Base-by-base conservation (phyloP, 2,113 vertebrate species). In the Callionymus lyra region DNA sequence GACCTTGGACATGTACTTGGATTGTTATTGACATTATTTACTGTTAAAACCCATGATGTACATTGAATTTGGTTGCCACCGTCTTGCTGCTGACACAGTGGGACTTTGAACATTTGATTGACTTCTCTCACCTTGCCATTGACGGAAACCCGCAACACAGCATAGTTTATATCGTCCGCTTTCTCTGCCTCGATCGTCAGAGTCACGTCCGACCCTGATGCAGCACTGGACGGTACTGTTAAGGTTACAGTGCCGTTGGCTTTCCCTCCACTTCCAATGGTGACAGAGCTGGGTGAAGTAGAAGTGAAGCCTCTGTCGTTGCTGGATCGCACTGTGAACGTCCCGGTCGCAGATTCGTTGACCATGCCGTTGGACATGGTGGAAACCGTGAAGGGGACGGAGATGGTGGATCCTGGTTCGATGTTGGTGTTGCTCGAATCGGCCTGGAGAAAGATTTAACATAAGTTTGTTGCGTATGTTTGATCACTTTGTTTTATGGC, bases 181-280 rank as follows among this genome's bases (percentile, higher is more conserved):
- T 73, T 54, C 31, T 78, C 34, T 1, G 59, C 82, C 18, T 62
- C 70, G 13, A 86, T 74, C 6, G 72, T 85, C 1, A 87, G 39
- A 1, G 81, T 82, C 40, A 86, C 56, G 0, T 69, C 76, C 6
- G 71, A 76, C 40, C 85, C 85, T 6, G 74, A 73, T 10, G 43
- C 10, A 6, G 80, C 70, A 2, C 5, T 38, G 15, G 14, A 1
- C 4, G 81, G 79, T 5, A 36, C 65, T 0, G 39, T 53, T 2
- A 86, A 14, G 10, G 44, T 71, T 4, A 81, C 50, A 0, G 57
- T 70, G 43, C 61, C 66, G 1, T 27, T 67, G 1, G 65, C 75
- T 38, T 16, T 37, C 14, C 70, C 77, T 1, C 47, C 69, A 13
- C 50, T 54, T 6, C 46, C 55, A 10, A 66, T 9, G 1, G 31